Evolutionary conservation across 2,888 invertebrate genomes (phyloP), one percentile per base, ranked within the genome.

Genomic region (Camptogramma bilineatum): DNA sequence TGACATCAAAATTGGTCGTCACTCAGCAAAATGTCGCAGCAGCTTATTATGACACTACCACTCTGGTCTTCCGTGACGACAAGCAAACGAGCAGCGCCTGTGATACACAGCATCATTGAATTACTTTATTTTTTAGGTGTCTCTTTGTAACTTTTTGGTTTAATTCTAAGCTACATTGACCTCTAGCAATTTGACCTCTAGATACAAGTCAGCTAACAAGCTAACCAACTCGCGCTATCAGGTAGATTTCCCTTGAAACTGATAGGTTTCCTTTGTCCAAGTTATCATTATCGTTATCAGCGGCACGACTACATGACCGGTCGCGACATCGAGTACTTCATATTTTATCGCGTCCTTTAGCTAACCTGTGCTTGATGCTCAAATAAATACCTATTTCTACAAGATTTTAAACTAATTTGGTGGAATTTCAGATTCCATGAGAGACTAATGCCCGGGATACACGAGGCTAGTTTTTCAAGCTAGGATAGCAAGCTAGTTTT

Each of bases 251-350:
- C 83, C 80, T 81, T 75, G 83, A 80, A 80, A 78, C 73, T 76
- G 81, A 81, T 84, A 82, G 72, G 76, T 82, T 83, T 85, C 80
- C 86, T 87, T 87, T 86, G 88, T 88, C 82, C 81, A 72, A 67
- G 73, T 82, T 84, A 87, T 87, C 86, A 80, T 59, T 69, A 63
- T 65, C 72, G 80, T 86, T 87, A 88, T 88, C 87, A 78, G 73
- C 46, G 80, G 83, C 83, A 82, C 84, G 88, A 84, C 82, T 80
- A 70, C 76, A 81, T 88, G 90, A 88, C 89, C 90, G 87, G 85
- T 83, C 86, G 76, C 70, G 67, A 68, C 72, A 75, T 74, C 69
- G 58, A 54, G 52, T 62, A 62, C 56, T 55, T 62, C 52, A 56
- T 52, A 62, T 56, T 39, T 62, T 62, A 62, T 65, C 53, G 24